phyloP scores from a whole-genome alignment of 2,888 invertebrate genomes.

The Orchesellides sinensis region DNA sequence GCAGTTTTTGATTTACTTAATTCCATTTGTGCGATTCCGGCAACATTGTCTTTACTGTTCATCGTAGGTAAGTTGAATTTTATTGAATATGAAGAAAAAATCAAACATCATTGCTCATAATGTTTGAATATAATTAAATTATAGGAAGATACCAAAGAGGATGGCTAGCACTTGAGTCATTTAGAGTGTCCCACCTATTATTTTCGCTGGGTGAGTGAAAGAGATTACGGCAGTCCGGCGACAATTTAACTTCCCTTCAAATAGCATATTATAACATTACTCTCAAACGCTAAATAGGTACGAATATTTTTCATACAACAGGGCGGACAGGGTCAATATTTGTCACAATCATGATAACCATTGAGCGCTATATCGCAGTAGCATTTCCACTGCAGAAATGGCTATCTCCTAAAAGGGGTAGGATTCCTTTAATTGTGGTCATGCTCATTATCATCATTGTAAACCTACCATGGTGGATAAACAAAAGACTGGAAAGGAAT shows the following conservation, averaged over 20 bases:
- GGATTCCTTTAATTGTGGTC: slow-evolving; percentile 27
- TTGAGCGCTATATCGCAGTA: slow-evolving; percentile 60
- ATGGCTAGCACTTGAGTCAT: slow-evolving; percentile 44
- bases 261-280: neutral
- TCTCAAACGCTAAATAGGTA: too few relatives aligned
- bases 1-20: slow-evolving; percentile 55
- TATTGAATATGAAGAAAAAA: neutral
- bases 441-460: slow-evolving; percentile 26
- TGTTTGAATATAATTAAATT: neutral
- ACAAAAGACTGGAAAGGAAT: slow-evolving; percentile 38
- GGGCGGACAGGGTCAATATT: slow-evolving; percentile 62
- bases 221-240: neutral
- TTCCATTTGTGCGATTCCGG: slow-evolving; percentile 54
- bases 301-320: slow-evolving; percentile 4
- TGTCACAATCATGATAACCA: slow-evolving; percentile 49
- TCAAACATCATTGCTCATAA: neutral
- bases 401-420: slow-evolving; percentile 40
- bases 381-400: slow-evolving; percentile 50
- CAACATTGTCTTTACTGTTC: slow-evolving; percentile 25
- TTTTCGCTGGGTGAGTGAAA: slow-evolving; percentile 47
- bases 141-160: slow-evolving; percentile 48
- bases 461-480: slow-evolving; percentile 60
- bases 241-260: neutral
- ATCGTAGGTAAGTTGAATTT: slow-evolving; percentile 47
- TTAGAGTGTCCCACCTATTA: slow-evolving; percentile 28